These are phyloP conservation scores for Porites rus DNA, from an alignment of 92 coral and sea anemone species.

Conservation along the genomic window DNA sequence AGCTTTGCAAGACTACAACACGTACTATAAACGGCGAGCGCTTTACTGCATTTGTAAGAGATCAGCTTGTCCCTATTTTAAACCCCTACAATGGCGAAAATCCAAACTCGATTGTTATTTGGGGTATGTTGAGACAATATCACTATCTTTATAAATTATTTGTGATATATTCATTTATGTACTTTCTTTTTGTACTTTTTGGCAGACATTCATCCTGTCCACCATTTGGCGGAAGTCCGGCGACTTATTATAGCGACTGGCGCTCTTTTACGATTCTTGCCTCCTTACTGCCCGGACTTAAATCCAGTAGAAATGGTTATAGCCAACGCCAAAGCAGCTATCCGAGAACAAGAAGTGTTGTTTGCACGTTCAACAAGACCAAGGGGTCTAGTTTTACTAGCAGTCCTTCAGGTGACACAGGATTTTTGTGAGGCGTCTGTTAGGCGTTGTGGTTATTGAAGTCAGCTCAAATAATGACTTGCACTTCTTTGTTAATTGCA, in stretches of 20 bases:
- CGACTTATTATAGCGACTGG: background rate
- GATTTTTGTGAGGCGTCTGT: background rate
- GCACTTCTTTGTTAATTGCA: background rate
- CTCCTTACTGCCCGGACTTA: slow-evolving; percentile 68
- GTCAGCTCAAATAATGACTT: background rate
- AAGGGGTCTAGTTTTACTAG: background rate
- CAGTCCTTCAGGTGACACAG: background rate
- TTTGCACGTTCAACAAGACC: background rate
- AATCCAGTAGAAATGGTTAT: slow-evolving; percentile 3
- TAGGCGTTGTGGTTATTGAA: background rate
- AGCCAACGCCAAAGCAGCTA: too few species aligned
- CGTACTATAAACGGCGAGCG: background rate
- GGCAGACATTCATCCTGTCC: slow-evolving; percentile 38
- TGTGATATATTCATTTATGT: too few species aligned
- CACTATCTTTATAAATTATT: too few species aligned
- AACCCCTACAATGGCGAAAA: background rate
- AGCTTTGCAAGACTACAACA: background rate
- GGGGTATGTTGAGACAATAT: background rate
- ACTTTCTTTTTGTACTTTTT: slow-evolving; percentile 4
- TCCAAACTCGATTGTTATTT: background rate
- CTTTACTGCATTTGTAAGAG: background rate
- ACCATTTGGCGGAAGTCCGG: slow-evolving; percentile 31
- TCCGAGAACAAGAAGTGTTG: background rate
- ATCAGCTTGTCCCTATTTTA: slow-evolving; percentile 5
- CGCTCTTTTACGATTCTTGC: slow-evolving; percentile 45